Percentiles rank a stretch among this genome's conserved stretches.
These are phyloP conservation scores for Adoxophyes honmai DNA, from an alignment of 1,140 invertebrate genomes.

Conservation along the genomic window DNA sequence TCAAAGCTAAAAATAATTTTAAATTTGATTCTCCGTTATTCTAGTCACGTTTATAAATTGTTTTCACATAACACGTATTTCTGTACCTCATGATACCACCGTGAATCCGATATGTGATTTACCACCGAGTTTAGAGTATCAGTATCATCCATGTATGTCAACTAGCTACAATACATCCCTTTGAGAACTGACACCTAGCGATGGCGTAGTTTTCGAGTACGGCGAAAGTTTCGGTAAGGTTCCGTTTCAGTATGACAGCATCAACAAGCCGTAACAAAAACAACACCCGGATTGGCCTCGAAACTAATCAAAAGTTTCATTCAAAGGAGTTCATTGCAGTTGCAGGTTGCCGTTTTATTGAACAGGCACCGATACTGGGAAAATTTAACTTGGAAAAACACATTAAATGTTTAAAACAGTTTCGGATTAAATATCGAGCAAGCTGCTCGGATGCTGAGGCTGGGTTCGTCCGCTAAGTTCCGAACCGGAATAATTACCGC, in stretches of 20 bases:
- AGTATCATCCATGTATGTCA: no score
- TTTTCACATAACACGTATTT: no score
- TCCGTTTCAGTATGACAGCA: slow-evolving; percentile 3
- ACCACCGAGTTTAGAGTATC: no score
- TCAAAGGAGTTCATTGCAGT: slow-evolving; percentile 37
- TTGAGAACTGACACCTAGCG: no score
- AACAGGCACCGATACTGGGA: slow-evolving; percentile 35
- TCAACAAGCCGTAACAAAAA: slow-evolving; percentile 8
- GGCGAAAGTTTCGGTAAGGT: no score
- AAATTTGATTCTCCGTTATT: no score
- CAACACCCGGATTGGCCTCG: slow-evolving; percentile 23
- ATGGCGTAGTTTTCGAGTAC: no score
- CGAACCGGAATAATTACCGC: slow-evolving; percentile 10
- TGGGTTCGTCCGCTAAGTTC: neutral
- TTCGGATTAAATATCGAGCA: slow-evolving; percentile 28
- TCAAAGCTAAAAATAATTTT: no score
- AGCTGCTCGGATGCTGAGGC: neutral
- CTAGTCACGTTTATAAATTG: no score
- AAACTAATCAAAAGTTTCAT: slow-evolving; percentile 54
- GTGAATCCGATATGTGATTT: no score
- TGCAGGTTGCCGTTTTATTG: slow-evolving; percentile 47
- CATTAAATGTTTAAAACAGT: slow-evolving; percentile 23
- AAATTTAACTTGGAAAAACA: slow-evolving; percentile 32
- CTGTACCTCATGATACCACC: no score
- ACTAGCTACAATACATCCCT: no score